Conservation (phyloP, 2,797 vertebrate genomes). For the Danio tinwini region DNA sequence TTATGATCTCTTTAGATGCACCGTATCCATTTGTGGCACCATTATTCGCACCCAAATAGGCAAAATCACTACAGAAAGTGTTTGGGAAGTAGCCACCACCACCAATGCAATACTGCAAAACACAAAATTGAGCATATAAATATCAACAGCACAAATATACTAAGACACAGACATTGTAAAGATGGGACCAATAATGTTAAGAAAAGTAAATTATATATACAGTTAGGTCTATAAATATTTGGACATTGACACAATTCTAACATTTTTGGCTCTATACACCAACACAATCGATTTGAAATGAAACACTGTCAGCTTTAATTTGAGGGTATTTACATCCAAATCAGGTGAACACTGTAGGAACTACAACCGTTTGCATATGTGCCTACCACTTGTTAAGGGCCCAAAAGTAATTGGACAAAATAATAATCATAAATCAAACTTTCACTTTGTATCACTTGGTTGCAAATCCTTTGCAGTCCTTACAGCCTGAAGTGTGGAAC, state of each 20-base stretch:
- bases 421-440: constrained; percentile 1
- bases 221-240: no score
- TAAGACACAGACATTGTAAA: neutral
- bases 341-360: constrained; percentile 63
- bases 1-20: constrained; percentile 63
- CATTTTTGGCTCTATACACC: no score
- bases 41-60: neutral
- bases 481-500: constrained; percentile 44
- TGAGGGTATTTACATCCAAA: constrained; percentile 54
- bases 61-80: neutral
- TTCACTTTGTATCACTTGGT: constrained; percentile 47
- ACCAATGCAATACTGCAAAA: constrained; percentile 2
- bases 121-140: neutral
- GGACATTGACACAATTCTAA: no score
- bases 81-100: neutral
- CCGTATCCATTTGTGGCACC: constrained; percentile 36
- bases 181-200: no score
- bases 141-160: neutral
- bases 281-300: no score
- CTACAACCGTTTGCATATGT: constrained; percentile 55
- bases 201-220: no score
- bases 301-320: no score
- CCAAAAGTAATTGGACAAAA: no score
- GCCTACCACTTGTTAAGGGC: constrained; percentile 44
- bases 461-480: constrained; percentile 55